Percentiles rank a stretch among this genome's conserved stretches.
Conservation (phyloP, 2,113 vertebrate genomes). For the Siniperca chuatsi region DNA sequence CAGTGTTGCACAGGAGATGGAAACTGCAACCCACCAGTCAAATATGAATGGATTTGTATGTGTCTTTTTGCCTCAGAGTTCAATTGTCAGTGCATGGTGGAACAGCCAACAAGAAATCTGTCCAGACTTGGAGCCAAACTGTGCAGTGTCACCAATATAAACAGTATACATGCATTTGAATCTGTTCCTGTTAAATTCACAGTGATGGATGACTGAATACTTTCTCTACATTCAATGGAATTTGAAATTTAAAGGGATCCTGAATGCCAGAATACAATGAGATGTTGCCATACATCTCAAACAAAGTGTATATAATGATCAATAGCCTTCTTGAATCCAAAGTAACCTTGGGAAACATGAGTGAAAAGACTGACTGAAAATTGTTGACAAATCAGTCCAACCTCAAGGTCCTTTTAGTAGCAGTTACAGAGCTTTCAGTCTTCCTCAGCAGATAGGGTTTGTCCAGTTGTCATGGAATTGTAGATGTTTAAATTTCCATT, state of each 20-base stretch:
- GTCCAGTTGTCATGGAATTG: neutral
- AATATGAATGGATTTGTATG: neutral
- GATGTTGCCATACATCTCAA: slow-evolving; percentile 11
- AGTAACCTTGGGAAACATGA: neutral
- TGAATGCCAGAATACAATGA: slow-evolving; percentile 3
- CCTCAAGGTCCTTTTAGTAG: neutral
- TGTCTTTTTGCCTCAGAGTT: neutral
- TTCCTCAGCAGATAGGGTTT: neutral
- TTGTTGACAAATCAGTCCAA: slow-evolving; percentile 9
- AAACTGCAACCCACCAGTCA: neutral
- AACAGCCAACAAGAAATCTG: neutral
- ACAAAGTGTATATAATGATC: neutral
- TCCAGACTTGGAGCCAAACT: slow-evolving; percentile 1
- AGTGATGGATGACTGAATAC: slow-evolving; percentile 4
- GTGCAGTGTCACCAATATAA: neutral
- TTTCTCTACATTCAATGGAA: neutral
- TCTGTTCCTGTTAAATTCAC: slow-evolving; percentile 22
- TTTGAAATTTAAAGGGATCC: neutral
- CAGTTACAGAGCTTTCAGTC: neutral
- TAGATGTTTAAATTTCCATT: neutral
- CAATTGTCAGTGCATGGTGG: neutral
- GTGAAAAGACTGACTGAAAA: slow-evolving; percentile 9
- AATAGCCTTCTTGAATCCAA: slow-evolving; percentile 10
- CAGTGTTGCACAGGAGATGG: neutral
- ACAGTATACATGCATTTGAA: neutral